phyloP scores from a whole-genome alignment of 2,888 invertebrate genomes.

The Steromphala cineraria region DNA sequence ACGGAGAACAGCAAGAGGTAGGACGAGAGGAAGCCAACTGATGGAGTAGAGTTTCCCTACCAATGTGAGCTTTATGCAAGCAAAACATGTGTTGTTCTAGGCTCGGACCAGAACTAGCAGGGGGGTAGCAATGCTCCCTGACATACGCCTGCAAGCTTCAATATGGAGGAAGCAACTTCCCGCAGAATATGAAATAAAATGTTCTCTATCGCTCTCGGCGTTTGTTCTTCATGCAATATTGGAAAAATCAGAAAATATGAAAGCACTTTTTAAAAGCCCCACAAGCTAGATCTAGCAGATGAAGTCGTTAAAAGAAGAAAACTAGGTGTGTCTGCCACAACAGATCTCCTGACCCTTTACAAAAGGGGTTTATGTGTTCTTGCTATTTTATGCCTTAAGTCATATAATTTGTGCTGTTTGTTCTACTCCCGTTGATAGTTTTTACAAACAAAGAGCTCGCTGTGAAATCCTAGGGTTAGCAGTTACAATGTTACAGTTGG shows the following conservation, averaged over 20 bases:
- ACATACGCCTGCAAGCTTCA: background rate
- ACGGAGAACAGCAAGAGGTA: background rate
- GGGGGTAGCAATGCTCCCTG: background rate
- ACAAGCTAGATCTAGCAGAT: background rate
- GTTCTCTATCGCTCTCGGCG: background rate
- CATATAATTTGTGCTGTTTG: background rate
- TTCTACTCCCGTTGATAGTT: background rate
- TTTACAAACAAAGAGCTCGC: too few species aligned
- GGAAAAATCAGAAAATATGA: conserved; percentile 6
- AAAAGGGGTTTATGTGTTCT: background rate
- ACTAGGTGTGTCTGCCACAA: background rate
- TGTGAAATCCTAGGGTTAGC: too few species aligned
- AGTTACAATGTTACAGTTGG: too few species aligned
- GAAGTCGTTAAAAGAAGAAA: background rate
- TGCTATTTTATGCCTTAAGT: background rate
- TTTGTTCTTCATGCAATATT: conserved; percentile 1
- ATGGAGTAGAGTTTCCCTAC: background rate
- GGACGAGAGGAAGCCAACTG: background rate
- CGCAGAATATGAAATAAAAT: background rate
- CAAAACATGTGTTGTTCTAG: background rate
- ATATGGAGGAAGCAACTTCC: background rate
- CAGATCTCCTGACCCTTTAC: background rate
- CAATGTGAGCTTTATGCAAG: conserved; percentile 5
- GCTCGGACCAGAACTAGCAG: background rate
- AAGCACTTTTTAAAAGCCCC: background rate